Percentiles rank a stretch among this genome's conserved stretches.
Conservation (phyloP, 2,888 invertebrate genomes). For the Bombylius discolor region DNA sequence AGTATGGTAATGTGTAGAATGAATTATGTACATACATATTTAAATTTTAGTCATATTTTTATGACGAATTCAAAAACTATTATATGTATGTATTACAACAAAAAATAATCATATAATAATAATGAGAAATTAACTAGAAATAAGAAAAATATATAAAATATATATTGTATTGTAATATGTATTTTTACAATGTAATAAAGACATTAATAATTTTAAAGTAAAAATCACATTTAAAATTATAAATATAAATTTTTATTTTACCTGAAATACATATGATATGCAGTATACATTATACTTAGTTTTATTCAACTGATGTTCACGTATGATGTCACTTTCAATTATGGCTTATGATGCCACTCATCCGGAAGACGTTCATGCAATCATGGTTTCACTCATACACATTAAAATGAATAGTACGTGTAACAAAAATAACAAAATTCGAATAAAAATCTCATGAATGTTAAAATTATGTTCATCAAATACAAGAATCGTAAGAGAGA, state of each 20-base stretch:
- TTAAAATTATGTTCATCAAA: constrained; percentile 1
- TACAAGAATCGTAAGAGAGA: neutral
- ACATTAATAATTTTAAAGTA: too few relatives aligned
- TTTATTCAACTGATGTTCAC: neutral
- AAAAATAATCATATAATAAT: too few relatives aligned
- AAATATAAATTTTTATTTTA: neutral
- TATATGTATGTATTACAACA: too few relatives aligned
- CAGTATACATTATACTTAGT: neutral
- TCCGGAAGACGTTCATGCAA: constrained; percentile 1
- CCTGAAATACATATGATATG: neutral
- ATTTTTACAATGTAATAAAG: too few relatives aligned
- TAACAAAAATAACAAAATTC: too few relatives aligned
- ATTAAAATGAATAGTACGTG: neutral
- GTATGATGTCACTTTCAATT: constrained; percentile 7
- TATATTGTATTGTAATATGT: neutral
- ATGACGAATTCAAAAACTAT: too few relatives aligned
- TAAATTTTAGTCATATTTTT: too few relatives aligned
- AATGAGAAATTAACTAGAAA: too few relatives aligned
- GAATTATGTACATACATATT: too few relatives aligned
- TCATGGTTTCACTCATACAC: neutral
- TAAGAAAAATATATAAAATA: neutral
- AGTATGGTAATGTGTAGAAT: too few relatives aligned
- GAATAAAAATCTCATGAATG: constrained; percentile 9
- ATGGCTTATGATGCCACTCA: constrained; percentile 5
- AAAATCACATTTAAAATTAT: too few relatives aligned